Evolutionary conservation across 2,797 vertebrate genomes (phyloP), one percentile per base, ranked within the genome.

Genomic region (Tapirus indicus): DNA sequence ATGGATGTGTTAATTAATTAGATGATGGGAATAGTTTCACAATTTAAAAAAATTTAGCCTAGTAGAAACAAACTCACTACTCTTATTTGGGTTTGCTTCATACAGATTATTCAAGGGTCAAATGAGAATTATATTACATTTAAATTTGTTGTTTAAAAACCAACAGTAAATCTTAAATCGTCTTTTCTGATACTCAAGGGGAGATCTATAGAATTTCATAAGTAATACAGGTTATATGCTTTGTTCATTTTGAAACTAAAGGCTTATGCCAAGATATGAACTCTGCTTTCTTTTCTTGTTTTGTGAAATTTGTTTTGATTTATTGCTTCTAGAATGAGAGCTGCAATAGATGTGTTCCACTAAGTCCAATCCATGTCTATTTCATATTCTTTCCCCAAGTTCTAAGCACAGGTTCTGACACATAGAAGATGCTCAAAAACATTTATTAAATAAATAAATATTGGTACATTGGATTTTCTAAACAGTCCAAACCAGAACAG

Each of bases 161-260:
- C 32, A 88, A 91, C 21, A 90, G 17, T 10, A 80, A 49, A 88
- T 58, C 9, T 79, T 54, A 86, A 60, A 85, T 86, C 13, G 44
- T 20, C 9, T 92, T 89, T 62, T 88, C 94, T 82, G 62, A 69
- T 91, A 35, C 11, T 1, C 35, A 60, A 6, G 41, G 27, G 69
- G 29, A 1, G 1, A 68, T 69, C 13, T 85, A 23, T 27, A 38
- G 21, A 60, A 80, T 71, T 93, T 56, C 29, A n/a, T 75, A 80
- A 91, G 7, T 85, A 82, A 77, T 58, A 47, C 9, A 91, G 1
- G 5, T 49, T 82, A 23, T 47, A 66, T 66, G 23, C 69, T 89
- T 92, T 88, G 21, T 79, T 79, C 14, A 38, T 88, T 91, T 94
- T 74, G 21, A 82, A 85, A 94, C 27, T 88, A 64, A 92, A 58